Conservation (phyloP, 1,140 invertebrate genomes). For the Diachasma alloeum region DNA sequence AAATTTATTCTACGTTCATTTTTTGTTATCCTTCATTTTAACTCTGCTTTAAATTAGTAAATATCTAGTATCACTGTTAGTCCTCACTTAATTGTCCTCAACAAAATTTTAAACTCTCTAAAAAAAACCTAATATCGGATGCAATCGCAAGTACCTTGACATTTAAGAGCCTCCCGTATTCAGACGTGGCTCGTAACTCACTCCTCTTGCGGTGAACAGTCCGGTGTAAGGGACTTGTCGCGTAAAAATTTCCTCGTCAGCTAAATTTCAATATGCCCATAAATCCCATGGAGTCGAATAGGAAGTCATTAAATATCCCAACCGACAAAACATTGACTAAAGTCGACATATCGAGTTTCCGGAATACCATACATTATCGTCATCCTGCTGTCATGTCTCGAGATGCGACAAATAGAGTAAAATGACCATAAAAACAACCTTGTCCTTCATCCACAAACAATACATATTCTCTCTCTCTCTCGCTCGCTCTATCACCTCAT, state of each 20-base stretch:
- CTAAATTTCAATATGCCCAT: too few species aligned
- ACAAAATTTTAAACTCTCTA: neutral
- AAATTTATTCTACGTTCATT: too few species aligned
- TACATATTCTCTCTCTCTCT: neutral
- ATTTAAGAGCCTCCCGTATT: neutral
- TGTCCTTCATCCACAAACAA: conserved; percentile 2
- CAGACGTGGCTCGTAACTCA: neutral
- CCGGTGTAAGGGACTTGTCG: too few species aligned
- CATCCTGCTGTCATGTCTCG: conserved; percentile 5
- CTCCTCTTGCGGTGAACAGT: neutral
- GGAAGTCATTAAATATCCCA: neutral
- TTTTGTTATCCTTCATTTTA: too few species aligned
- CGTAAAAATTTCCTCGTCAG: too few species aligned
- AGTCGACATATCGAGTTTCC: neutral
- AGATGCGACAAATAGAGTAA: neutral
- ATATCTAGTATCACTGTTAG: too few species aligned
- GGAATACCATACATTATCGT: neutral
- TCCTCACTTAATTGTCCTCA: too few species aligned
- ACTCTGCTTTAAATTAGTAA: too few species aligned
- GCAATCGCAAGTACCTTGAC: neutral
- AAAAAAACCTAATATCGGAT: neutral
- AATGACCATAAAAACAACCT: neutral
- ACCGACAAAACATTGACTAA: neutral
- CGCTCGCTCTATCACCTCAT: neutral
- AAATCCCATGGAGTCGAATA: neutral